Evolutionary conservation across 2,888 invertebrate genomes (phyloP).

Genomic region (Linnaemya tessellans): DNA sequence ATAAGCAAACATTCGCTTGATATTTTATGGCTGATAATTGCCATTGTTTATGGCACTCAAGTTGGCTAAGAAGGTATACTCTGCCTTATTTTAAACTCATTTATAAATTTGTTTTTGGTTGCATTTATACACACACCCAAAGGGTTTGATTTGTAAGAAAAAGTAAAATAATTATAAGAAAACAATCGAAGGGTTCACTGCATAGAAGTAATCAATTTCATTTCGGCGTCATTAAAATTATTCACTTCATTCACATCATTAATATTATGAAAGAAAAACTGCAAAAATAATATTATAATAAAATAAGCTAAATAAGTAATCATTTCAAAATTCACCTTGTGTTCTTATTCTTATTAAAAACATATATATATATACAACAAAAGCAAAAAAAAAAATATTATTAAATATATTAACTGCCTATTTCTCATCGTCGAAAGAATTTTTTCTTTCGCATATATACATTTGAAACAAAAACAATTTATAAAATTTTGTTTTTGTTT

Average conservation of each 20-base stretch:
- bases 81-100: not conserved
- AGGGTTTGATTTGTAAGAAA: not conserved
- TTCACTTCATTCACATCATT: conserved; percentile 41
- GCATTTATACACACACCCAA: conserved; percentile 24
- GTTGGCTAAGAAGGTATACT: conserved; percentile 67
- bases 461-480: no score
- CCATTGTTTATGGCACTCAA: conserved; percentile 64
- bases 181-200: conserved; percentile 21
- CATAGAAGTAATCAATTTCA: conserved; percentile 32
- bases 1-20: conserved; percentile 43
- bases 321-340: conserved; percentile 70
- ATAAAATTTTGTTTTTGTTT: no score
- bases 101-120: conserved; percentile 24
- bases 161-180: not conserved
- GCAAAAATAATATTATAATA: conserved; percentile 51
- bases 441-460: no score
- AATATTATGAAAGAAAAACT: conserved; percentile 50
- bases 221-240: conserved; percentile 42
- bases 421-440: no score
- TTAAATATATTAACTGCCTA: conserved; percentile 61
- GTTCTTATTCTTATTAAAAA: conserved; percentile 65
- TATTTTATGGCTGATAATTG: conserved; percentile 62
- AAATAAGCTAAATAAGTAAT: conserved; percentile 56
- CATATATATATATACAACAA: not conserved
- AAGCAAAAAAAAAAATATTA: conserved; percentile 43